Conservation (phyloP, 2,113 vertebrate species). For the Lepus timidus region DNA sequence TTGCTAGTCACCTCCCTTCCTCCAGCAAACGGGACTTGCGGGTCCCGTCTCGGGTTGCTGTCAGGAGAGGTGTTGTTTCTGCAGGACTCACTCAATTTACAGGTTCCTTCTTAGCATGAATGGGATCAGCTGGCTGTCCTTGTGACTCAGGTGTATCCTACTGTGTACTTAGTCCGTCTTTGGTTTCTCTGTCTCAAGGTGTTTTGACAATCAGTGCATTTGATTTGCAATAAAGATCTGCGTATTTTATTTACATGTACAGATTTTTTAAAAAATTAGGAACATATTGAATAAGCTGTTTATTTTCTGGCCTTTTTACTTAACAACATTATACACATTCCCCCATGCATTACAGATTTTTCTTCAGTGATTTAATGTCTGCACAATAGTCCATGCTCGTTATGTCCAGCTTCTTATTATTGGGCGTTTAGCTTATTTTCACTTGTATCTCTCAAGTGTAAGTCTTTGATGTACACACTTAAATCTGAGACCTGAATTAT, state of each 20-base stretch:
- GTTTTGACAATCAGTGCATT: neutral
- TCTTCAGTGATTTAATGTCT: conserved; percentile 33
- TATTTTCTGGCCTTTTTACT: conserved; percentile 48
- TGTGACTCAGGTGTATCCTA: neutral
- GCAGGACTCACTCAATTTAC: neutral
- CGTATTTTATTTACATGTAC: conserved; percentile 16
- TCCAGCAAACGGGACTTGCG: no score
- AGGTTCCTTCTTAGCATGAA: neutral
- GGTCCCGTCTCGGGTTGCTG: no score
- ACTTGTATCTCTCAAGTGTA: conserved; percentile 12
- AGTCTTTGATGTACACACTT: conserved; percentile 22
- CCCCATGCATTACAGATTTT: conserved; percentile 49
- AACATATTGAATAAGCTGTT: conserved; percentile 24
- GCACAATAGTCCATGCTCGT: neutral
- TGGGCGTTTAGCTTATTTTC: conserved; percentile 50
- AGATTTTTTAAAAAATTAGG: conserved; percentile 44
- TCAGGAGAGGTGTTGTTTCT: neutral
- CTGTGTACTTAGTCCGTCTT: neutral
- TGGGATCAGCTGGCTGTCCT: neutral
- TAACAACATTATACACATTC: conserved; percentile 46
- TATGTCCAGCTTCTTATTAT: neutral
- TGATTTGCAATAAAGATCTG: conserved; percentile 52
- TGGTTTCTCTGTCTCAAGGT: conserved; percentile 32
- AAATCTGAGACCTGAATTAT: conserved; percentile 12
- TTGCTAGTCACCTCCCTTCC: no score